A percentile compares a stretch with the other conserved stretches of the same genome.
Conservation (phyloP, 2,797 vertebrate species). For the Sebastes vulpes region DNA sequence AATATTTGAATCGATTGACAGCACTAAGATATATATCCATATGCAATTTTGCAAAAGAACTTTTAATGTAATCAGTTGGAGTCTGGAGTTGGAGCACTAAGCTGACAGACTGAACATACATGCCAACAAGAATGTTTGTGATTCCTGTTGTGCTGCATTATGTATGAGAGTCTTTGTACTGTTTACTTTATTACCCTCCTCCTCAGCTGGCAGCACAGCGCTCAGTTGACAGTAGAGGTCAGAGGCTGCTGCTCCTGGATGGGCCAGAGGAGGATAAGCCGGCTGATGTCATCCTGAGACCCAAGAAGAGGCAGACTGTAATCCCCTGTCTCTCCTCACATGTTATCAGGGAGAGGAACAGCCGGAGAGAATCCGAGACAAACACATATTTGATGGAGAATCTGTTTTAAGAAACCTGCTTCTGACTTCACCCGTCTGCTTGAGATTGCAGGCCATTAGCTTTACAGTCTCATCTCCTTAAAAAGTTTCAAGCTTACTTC, state of each 20-base stretch:
- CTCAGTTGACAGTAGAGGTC: constrained; percentile 51
- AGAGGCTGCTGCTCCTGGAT: constrained; percentile 33
- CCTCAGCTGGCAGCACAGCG: constrained; percentile 16
- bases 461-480: constrained; percentile 46
- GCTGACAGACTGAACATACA: neutral
- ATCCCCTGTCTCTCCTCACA: constrained; percentile 12
- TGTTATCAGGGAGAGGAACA: constrained; percentile 17
- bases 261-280: constrained; percentile 19
- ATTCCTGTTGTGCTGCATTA: neutral
- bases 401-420: constrained; percentile 6
- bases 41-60: neutral
- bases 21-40: neutral
- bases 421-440: constrained; percentile 16
- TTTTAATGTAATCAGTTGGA: neutral
- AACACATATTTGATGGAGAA: constrained; percentile 6
- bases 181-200: constrained; percentile 42
- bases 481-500: constrained; percentile 37
- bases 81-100: neutral
- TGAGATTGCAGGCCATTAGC: constrained; percentile 32
- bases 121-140: neutral
- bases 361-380: neutral
- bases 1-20: rapidly evolving
- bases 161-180: constrained; percentile 25
- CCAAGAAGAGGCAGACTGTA: constrained; percentile 5
- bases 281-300: constrained; percentile 11